A percentile compares a stretch with the other conserved stretches of the same genome.
phyloP scores from a whole-genome alignment of 2,888 invertebrate species.

The Cheilosia soror region DNA sequence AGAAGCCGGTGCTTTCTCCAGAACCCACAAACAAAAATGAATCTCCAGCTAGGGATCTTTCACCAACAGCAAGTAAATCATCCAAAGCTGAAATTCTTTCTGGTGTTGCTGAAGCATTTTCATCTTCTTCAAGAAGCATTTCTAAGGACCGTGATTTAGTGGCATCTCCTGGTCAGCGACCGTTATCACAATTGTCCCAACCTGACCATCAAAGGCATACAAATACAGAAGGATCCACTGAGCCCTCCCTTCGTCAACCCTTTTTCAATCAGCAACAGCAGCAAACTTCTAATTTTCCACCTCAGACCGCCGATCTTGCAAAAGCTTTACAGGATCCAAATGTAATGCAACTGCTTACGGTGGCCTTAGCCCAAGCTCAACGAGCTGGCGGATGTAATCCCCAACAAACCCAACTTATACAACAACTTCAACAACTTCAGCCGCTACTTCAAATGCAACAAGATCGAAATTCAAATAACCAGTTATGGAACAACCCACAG shows the following conservation, averaged over 20 bases:
- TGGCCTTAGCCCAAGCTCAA: conserved; percentile 80
- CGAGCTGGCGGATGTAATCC: conserved; percentile 69
- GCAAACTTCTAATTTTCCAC: conserved; percentile 23
- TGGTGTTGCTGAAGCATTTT: not conserved
- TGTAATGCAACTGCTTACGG: conserved; percentile 80
- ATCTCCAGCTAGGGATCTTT: conserved; percentile 2
- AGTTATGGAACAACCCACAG: conserved; percentile 50
- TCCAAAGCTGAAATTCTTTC: conserved; percentile 30
- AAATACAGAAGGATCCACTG: not conserved
- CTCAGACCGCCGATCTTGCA: conserved; percentile 77
- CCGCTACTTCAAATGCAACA: conserved; percentile 51
- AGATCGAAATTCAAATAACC: conserved; percentile 42
- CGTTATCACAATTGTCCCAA: conserved; percentile 54
- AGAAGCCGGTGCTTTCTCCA: conserved; percentile 76
- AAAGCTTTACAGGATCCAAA: conserved; percentile 81
- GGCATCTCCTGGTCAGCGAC: conserved; percentile 39
- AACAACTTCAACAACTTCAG: conserved; percentile 63
- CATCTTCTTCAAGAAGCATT: conserved; percentile 47
- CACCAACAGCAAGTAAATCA: conserved; percentile 21
- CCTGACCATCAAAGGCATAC: conserved; percentile 30
- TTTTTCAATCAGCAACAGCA: not conserved
- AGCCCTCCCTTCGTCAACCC: not conserved
- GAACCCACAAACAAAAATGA: not conserved
- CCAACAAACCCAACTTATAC: conserved; percentile 55
- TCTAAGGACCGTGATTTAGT: conserved; percentile 47